These are phyloP conservation scores for Monopis laevigella DNA, from an alignment of 2,888 invertebrate genomes.

Conservation along the genomic window DNA sequence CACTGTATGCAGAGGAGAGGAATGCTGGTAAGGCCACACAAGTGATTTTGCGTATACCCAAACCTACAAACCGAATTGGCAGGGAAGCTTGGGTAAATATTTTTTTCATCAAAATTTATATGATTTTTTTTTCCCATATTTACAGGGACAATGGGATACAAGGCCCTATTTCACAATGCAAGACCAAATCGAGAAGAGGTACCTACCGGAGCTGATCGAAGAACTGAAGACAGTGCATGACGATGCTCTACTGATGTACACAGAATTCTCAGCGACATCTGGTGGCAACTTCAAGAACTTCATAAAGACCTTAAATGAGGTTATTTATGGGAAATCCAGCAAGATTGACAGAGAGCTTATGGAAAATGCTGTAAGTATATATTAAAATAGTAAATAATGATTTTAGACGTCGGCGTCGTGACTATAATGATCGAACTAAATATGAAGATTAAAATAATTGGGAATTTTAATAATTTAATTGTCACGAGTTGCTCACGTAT, in stretches of 20 bases:
- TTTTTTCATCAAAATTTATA: not conserved
- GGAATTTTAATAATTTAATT: no score
- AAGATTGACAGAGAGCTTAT: no score
- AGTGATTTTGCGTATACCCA: no score
- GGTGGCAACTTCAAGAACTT: constrained; percentile 37
- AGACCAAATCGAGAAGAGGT: constrained; percentile 31
- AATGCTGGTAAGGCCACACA: no score
- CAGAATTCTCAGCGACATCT: constrained; percentile 38
- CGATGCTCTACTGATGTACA: constrained; percentile 43
- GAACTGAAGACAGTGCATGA: constrained; percentile 32
- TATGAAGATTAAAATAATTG: no score
- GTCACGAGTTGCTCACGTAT: no score
- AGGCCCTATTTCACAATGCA: constrained; percentile 6
- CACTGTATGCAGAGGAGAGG: no score
- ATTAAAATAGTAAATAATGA: no score
- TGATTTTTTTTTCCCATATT: not conserved
- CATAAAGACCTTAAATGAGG: constrained; percentile 29
- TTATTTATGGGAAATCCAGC: not conserved
- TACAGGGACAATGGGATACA: constrained; percentile 4
- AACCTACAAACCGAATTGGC: no score
- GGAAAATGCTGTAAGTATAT: constrained; percentile 30
- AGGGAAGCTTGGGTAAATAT: no score
- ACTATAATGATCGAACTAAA: no score
- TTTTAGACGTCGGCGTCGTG: no score
- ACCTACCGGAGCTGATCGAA: constrained; percentile 31